Evolutionary conservation across 2,888 invertebrate genomes (phyloP), one percentile per base, ranked within the genome.

Genomic region (Eumerus sabulonum): DNA sequence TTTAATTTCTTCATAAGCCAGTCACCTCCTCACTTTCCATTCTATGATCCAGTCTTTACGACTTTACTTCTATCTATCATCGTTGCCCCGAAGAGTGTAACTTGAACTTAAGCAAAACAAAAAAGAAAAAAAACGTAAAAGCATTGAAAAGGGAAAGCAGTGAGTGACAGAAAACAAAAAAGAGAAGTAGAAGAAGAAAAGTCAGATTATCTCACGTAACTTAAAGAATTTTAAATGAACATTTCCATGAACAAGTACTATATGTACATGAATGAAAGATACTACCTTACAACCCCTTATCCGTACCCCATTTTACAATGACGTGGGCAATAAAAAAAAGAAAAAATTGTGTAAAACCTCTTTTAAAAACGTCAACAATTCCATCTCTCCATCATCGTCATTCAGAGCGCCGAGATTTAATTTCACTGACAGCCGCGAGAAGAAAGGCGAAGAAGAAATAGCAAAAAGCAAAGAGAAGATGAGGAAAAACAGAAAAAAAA

Each of bases 331-430:
- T 40, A 54, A 9, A 54, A 38, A 45, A 60, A 67, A 56, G 38
- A 57, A 54, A 47, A 44, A 17, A 54, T 48, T 50, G 27, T 27
- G 27, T 27, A 27, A 27, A 27, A 27, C 27, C 27, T 27, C 27
- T 27, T 27, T 27, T 27, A 27, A 73, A 79, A 79, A 70, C 74
- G 79, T 74, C 79, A 74, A 79, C 74, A 74, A 79, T 79, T 79
- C 42, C 27, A 27, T 27, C 27, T 27, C 27, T 27, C 27, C 27
- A 27, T 27, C 27, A 27, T 27, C 27, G n/a, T n/a, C 54, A 67
- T 73, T 56, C 67, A 68, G 27, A 14, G 27, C 53, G 50, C 57
- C 44, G 63, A 74, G 79, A 79, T 79, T 79, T 79, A 79, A 79
- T 73, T 73, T 79, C 67, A 73, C 68, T 59, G 68, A 77, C 74